Base-by-base conservation (phyloP, 1,140 invertebrate species). In the Proales similis region DNA sequence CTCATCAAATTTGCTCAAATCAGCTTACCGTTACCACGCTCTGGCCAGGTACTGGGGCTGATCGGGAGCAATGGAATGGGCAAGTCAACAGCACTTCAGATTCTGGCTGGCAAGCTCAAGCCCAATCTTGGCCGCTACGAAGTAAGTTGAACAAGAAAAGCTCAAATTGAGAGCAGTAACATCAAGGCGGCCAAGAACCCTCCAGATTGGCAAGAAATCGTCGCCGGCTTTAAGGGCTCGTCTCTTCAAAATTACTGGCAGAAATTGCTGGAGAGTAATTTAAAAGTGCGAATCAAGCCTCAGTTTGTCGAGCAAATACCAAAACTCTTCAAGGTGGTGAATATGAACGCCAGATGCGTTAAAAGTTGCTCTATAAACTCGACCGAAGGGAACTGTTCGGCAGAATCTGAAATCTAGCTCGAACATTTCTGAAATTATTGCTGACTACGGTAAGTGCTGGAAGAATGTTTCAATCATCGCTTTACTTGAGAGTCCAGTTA, bases 241-340 rank as follows among this genome's bases (percentile, higher is more conserved):
- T 95, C 99, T 73, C 77, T 99, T 48, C 95, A 99, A 74, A 99
- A 99, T 75, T 99, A 96, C 75, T 99, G 99, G 71, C 97, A 90
- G 0, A 96, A 96, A 78, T 94, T 99, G 71, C 78, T 99, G 38
- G 95, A 99, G 78, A 93, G 99, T 80, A 87, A 98, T 75, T 77
- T 99, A 20, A 97, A 95, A 75, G 92, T 93, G 27, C 80, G 98
- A 5, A 94, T 98, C 43, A 99, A 99, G 75, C 94, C 93, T 7
- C 95, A 99, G 76, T 99, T 98, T 81, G 95, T 99, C 22, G 95
- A 99, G 81, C 92, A 97, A 78, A 96, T 99, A 71, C 94, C 95
- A 0, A 95, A 91, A 79, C 91, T 90, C 87, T 96, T 29, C 90
- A 92, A 73, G 77, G n/a, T 76, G 63, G 60, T 48, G 11, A 30